Conservation (phyloP, 2,113 vertebrate genomes). For the Danio rerio region DNA sequence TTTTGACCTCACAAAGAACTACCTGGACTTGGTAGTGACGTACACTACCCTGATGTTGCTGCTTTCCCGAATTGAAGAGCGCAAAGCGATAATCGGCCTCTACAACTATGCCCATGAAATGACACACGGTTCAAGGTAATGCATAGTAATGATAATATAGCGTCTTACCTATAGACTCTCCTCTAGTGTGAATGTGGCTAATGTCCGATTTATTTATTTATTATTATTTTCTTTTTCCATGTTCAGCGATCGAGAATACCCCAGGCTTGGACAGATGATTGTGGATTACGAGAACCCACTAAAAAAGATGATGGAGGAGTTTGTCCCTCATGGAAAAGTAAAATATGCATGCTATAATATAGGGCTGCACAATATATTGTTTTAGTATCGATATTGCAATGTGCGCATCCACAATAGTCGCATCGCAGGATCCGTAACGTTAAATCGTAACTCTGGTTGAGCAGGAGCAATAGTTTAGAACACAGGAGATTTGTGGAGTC, state of each 20-base stretch:
- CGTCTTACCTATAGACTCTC: neutral
- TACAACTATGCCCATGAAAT: constrained; percentile 99
- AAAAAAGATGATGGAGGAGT: constrained; percentile 99
- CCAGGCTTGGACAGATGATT: constrained; percentile 97
- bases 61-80: constrained; percentile 96
- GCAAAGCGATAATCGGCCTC: constrained; percentile 96
- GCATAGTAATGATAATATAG: too few relatives aligned
- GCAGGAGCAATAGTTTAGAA: too few relatives aligned
- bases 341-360: neutral
- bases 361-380: too few relatives aligned
- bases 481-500: too few relatives aligned
- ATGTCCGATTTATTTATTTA: neutral
- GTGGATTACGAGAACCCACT: constrained; percentile 98
- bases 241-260: constrained; percentile 94
- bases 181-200: neutral
- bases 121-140: constrained; percentile 96
- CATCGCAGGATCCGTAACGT: too few relatives aligned
- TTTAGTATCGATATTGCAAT: too few relatives aligned
- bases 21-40: constrained; percentile 96
- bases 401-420: too few relatives aligned
- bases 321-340: constrained; percentile 98
- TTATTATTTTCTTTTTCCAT: constrained; percentile 52
- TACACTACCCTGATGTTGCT: constrained; percentile 98
- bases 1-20: constrained; percentile 98
- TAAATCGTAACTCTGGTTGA: too few relatives aligned